These are phyloP conservation scores for Styela plicata DNA, from an alignment of 23 tunicate species.

Conservation along the genomic window DNA sequence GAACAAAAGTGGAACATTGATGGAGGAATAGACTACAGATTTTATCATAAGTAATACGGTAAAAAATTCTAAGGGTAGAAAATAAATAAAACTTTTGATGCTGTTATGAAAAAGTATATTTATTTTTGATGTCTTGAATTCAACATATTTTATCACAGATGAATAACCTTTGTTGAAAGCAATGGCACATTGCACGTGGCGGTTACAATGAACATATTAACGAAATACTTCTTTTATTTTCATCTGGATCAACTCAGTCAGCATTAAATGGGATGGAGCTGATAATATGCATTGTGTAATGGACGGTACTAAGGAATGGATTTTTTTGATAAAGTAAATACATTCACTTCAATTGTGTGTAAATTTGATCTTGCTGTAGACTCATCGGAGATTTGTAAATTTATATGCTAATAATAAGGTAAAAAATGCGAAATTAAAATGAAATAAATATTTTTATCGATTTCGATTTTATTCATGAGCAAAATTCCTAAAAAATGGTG, in stretches of 20 bases:
- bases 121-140: conserved; percentile 5
- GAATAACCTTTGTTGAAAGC: conserved; percentile 42
- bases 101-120: conserved; percentile 37
- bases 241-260: conserved; percentile 75
- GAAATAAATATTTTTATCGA: not conserved
- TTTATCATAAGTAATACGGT: not conserved
- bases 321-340: conserved; percentile 44
- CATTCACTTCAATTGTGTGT: too few relatives aligned
- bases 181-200: conserved; percentile 55
- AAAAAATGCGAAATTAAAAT: too few relatives aligned
- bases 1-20: not conserved
- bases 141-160: conserved; percentile 18
- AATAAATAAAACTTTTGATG: too few relatives aligned
- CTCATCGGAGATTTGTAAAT: too few relatives aligned
- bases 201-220: conserved; percentile 32
- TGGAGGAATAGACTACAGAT: not conserved
- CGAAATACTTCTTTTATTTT: conserved; percentile 66
- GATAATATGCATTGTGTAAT: conserved; percentile 71
- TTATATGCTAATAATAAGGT: not conserved
- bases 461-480: not conserved
- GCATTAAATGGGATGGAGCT: conserved; percentile 49
- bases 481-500: conserved; percentile 2
- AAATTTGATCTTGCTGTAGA: too few relatives aligned
- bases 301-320: conserved; percentile 60
- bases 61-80: conserved; percentile 21